A percentile compares a stretch with the other conserved stretches of the same genome.
These are phyloP conservation scores for Cyanoderma ruficeps DNA, from an alignment of 2,113 vertebrate species.

Conservation along the genomic window DNA sequence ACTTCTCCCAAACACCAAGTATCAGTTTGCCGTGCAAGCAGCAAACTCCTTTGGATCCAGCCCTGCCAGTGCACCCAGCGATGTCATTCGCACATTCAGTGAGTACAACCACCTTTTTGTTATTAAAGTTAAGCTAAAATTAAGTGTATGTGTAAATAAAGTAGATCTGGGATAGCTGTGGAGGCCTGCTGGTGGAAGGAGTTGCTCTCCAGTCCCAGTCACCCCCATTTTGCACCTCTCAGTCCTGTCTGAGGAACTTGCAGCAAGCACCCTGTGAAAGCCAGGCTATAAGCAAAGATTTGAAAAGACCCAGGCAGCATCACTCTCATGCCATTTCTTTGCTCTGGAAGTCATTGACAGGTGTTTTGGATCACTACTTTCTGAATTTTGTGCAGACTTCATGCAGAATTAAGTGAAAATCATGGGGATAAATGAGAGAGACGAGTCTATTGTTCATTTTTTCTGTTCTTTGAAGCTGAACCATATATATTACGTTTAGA, in stretches of 20 bases:
- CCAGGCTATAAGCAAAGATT: neutral
- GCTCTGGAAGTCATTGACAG: neutral
- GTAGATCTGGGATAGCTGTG: neutral
- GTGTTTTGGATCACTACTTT: neutral
- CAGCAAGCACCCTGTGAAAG: constrained; percentile 20
- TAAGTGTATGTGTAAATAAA: neutral
- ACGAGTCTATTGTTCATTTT: neutral
- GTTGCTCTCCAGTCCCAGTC: neutral
- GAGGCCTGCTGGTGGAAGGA: neutral
- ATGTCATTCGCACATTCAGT: constrained; percentile 81
- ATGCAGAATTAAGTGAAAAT: neutral
- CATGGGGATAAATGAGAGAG: neutral
- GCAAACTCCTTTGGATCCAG: constrained; percentile 84
- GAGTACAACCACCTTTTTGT: constrained; percentile 56
- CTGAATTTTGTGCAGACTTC: constrained; percentile 1
- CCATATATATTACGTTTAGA: neutral
- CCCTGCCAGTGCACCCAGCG: constrained; percentile 80
- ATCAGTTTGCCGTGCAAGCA: constrained; percentile 89
- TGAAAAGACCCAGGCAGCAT: neutral
- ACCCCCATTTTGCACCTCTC: neutral
- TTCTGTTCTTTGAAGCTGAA: neutral
- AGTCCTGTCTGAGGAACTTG: neutral
- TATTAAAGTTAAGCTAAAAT: neutral
- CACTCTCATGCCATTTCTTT: neutral
- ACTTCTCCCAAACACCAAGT: constrained; percentile 84